Evolutionary conservation across 2,888 invertebrate species (phyloP).

Genomic region (Ceriagrion tenellum): DNA sequence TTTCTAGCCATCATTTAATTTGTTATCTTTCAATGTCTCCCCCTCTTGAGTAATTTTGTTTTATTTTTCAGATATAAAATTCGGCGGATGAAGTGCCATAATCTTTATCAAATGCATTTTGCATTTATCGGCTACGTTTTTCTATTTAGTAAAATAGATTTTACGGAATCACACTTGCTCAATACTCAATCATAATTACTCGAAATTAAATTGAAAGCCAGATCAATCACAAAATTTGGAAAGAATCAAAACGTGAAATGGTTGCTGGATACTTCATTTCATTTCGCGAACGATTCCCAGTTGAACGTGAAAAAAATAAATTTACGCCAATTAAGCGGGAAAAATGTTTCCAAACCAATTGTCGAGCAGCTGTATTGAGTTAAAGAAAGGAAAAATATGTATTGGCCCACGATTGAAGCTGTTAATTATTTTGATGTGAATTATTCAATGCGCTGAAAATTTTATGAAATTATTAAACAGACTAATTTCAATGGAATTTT

Average conservation of each 20-base stretch:
- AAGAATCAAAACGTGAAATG: not conserved
- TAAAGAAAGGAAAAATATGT: not conserved
- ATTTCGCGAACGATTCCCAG: not conserved
- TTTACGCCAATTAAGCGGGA: not conserved
- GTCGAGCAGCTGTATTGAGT: not conserved
- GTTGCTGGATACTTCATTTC: not conserved
- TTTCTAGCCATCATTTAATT: too few species aligned
- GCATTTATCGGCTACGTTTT: not conserved
- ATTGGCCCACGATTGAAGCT: not conserved
- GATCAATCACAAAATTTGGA: not conserved
- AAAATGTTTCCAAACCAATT: constrained; percentile 14
- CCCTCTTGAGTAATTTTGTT: too few species aligned
- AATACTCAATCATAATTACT: not conserved
- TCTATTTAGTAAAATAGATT: not conserved
- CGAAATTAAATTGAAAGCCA: not conserved
- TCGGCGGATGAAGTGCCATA: too few species aligned
- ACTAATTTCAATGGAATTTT: not conserved
- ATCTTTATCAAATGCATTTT: not conserved
- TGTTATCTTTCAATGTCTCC: too few species aligned
- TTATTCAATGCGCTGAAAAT: not conserved
- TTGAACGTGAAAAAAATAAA: not conserved
- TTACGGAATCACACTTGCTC: not conserved
- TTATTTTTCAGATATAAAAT: too few species aligned
- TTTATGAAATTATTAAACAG: constrained; percentile 8
- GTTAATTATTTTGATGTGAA: not conserved